Evolutionary conservation across 2,888 invertebrate genomes (phyloP).

Genomic region (Sinopyrophorus schimmeli): DNA sequence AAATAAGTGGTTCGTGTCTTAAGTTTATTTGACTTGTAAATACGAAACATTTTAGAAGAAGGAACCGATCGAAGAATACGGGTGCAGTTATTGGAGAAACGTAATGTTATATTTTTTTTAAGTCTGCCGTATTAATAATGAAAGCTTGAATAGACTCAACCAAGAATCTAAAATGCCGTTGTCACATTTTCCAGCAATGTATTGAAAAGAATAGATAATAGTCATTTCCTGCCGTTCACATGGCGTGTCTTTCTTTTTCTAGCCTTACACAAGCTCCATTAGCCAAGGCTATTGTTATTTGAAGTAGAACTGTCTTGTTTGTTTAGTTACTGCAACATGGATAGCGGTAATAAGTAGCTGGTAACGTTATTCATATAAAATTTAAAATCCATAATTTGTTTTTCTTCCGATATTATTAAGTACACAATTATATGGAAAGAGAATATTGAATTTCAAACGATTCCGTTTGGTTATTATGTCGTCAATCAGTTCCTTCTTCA

Average conservation of each 20-base stretch:
- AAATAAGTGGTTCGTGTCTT: background rate
- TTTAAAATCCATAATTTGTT: too few relatives aligned
- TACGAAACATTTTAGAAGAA: background rate
- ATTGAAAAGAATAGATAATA: conserved; percentile 26
- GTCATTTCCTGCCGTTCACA: conserved; percentile 21
- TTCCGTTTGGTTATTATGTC: too few relatives aligned
- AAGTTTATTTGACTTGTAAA: conserved; percentile 1
- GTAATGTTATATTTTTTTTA: too few relatives aligned
- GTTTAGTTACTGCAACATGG: too few relatives aligned
- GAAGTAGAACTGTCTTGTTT: conserved; percentile 15
- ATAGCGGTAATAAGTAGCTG: too few relatives aligned
- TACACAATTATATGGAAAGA: too few relatives aligned
- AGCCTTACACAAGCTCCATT: conserved; percentile 23
- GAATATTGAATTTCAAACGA: too few relatives aligned
- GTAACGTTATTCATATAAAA: too few relatives aligned
- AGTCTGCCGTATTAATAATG: conserved; percentile 1
- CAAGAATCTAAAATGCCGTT: conserved; percentile 12
- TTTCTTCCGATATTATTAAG: too few relatives aligned
- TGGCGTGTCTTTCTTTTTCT: conserved; percentile 25
- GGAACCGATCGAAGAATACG: too few relatives aligned
- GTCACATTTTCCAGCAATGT: conserved; percentile 18
- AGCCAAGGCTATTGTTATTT: conserved; percentile 20
- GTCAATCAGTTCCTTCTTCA: too few relatives aligned
- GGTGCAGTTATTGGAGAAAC: too few relatives aligned
- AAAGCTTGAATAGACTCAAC: conserved; percentile 10